These are phyloP conservation scores for Acanthochromis polyacanthus DNA, from an alignment of 2,113 vertebrate species.

Conservation along the genomic window DNA sequence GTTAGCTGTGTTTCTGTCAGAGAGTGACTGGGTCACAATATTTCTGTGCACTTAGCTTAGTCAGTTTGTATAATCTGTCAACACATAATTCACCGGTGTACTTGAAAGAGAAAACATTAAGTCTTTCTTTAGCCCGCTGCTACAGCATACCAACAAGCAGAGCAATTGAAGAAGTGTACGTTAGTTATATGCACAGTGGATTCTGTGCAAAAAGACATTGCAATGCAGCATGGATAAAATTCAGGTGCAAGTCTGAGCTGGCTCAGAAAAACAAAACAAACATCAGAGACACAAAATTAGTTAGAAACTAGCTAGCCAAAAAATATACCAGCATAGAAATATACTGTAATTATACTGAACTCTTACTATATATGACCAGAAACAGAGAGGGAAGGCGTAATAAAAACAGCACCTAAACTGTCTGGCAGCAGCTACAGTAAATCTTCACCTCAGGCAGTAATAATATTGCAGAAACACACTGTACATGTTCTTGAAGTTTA, in stretches of 20 bases:
- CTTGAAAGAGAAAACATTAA: too few relatives aligned
- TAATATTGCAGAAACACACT: conserved; percentile 19
- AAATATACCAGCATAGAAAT: conserved; percentile 2
- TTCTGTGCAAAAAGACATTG: too few relatives aligned
- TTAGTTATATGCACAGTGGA: too few relatives aligned
- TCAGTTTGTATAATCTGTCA: background rate
- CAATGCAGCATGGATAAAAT: too few relatives aligned
- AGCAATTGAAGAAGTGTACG: background rate
- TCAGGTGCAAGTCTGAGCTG: background rate
- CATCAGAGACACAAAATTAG: conserved; percentile 1
- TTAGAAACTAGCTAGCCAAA: background rate
- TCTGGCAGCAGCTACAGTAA: conserved; percentile 32
- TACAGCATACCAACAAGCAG: too few relatives aligned
- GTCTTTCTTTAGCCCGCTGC: background rate
- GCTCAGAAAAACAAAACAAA: conserved; percentile 2
- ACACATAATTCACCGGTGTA: background rate
- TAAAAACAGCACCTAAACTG: conserved; percentile 58
- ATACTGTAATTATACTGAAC: conserved; percentile 7
- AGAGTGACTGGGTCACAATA: background rate
- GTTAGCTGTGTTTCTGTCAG: background rate
- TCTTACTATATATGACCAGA: conserved; percentile 25
- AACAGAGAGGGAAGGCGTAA: conserved; percentile 31
- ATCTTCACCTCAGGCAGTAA: conserved; percentile 40
- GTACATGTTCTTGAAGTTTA: conserved; percentile 13
- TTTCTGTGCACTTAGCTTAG: background rate